Conservation (phyloP, 2,888 invertebrate species). For the Leucophenga maculata region DNA sequence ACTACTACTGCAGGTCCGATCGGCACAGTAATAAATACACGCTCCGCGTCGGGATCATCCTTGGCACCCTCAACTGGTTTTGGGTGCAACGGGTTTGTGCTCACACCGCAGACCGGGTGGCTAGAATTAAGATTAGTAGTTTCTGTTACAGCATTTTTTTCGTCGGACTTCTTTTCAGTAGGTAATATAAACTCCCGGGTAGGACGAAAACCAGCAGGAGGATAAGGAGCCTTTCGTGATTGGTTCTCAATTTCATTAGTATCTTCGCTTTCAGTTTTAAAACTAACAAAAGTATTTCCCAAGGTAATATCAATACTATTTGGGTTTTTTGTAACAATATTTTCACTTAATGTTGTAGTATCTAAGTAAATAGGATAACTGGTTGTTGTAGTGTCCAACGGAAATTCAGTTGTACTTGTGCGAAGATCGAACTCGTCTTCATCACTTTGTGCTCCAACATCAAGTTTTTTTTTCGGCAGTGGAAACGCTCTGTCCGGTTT, state of each 20-base stretch:
- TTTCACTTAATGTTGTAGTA: neutral
- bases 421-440: slow-evolving; percentile 28
- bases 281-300: neutral
- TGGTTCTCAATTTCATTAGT: neutral
- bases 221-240: slow-evolving; percentile 51
- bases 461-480: slow-evolving; percentile 49
- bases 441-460: too few species aligned
- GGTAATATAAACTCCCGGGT: slow-evolving; percentile 60
- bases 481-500: slow-evolving; percentile 59
- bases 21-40: slow-evolving; percentile 49
- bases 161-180: slow-evolving; percentile 42
- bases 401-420: slow-evolving; percentile 46
- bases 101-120: slow-evolving; percentile 63
- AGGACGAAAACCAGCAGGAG: slow-evolving; percentile 62
- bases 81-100: slow-evolving; percentile 62
- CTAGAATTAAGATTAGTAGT: slow-evolving; percentile 45
- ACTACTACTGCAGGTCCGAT: slow-evolving; percentile 45
- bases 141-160: slow-evolving; percentile 12
- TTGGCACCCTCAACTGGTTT: slow-evolving; percentile 57
- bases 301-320: too few species aligned
- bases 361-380: too few species aligned
- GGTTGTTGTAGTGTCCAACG: too few species aligned
- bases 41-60: slow-evolving; percentile 62
- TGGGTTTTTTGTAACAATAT: neutral
- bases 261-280: neutral